These are phyloP conservation scores for Xylota sylvarum DNA, from an alignment of 2,888 invertebrate genomes.

Conservation along the genomic window DNA sequence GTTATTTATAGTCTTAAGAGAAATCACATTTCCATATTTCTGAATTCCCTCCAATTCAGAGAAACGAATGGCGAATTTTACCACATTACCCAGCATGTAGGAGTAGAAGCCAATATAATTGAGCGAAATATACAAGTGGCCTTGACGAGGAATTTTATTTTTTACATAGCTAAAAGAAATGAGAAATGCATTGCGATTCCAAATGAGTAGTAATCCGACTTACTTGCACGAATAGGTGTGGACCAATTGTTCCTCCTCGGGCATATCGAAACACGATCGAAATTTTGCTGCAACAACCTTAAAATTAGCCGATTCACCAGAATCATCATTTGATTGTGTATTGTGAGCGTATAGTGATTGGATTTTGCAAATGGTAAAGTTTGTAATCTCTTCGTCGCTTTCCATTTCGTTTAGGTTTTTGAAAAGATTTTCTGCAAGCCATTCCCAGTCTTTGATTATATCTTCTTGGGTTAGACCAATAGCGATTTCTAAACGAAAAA, in stretches of 20 bases:
- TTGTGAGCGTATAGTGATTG: constrained; percentile 95
- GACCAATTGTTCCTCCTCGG: constrained; percentile 97
- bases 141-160: constrained; percentile 96
- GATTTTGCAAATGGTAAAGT: constrained; percentile 98
- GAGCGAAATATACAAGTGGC: constrained; percentile 98
- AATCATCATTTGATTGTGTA: constrained; percentile 81
- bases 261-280: constrained; percentile 94
- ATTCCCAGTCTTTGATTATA: constrained; percentile 96
- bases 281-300: constrained; percentile 95
- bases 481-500: constrained; percentile 90
- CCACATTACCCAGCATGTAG: constrained; percentile 96
- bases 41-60: constrained; percentile 91
- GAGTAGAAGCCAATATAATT: constrained; percentile 98
- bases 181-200: not conserved
- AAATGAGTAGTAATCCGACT: constrained; percentile 76
- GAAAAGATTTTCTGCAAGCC: constrained; percentile 94
- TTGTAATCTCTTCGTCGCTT: constrained; percentile 96
- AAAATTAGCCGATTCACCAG: constrained; percentile 84
- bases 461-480: constrained; percentile 94
- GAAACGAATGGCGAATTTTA: constrained; percentile 92
- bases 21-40: constrained; percentile 92
- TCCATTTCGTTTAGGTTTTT: constrained; percentile 96
- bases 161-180: constrained; percentile 92
- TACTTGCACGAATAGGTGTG: constrained; percentile 98
- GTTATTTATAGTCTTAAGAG: constrained; percentile 93